Conservation (phyloP, 2,888 invertebrate genomes). For the Adelognathus sp. region DNA sequence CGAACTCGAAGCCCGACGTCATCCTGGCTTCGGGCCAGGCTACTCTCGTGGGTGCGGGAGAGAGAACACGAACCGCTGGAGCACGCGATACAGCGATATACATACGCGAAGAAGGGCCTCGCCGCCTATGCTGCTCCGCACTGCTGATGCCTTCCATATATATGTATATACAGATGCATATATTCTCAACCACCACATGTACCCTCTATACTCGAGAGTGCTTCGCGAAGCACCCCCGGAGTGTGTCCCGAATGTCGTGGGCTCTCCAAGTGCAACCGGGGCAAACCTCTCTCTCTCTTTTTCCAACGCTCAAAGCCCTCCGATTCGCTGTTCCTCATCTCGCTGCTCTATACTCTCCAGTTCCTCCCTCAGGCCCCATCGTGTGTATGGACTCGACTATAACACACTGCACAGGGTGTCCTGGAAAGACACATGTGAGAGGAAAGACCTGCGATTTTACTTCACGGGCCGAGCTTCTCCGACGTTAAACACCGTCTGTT, state of each 20-base stretch:
- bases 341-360: not conserved
- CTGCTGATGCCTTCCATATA: conserved; percentile 22
- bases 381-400: not conserved
- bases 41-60: conserved; percentile 41
- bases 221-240: conserved; percentile 44
- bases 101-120: conserved; percentile 24
- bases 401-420: not conserved
- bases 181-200: conserved; percentile 49
- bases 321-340: conserved; percentile 10
- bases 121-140: conserved; percentile 24
- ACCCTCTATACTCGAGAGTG: conserved; percentile 48
- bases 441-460: not conserved
- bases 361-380: not conserved
- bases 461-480: not conserved
- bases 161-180: no score
- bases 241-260: conserved; percentile 52
- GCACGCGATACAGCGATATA: conserved; percentile 37
- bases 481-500: not conserved
- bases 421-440: not conserved
- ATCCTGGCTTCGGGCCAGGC: conserved; percentile 54
- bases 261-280: conserved; percentile 47
- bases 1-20: conserved; percentile 38
- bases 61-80: conserved; percentile 12
- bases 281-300: conserved; percentile 30
- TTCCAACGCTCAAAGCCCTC: no score